These are phyloP conservation scores for Mamestra configurata DNA, from an alignment of 1,140 invertebrate genomes.

Conservation along the genomic window DNA sequence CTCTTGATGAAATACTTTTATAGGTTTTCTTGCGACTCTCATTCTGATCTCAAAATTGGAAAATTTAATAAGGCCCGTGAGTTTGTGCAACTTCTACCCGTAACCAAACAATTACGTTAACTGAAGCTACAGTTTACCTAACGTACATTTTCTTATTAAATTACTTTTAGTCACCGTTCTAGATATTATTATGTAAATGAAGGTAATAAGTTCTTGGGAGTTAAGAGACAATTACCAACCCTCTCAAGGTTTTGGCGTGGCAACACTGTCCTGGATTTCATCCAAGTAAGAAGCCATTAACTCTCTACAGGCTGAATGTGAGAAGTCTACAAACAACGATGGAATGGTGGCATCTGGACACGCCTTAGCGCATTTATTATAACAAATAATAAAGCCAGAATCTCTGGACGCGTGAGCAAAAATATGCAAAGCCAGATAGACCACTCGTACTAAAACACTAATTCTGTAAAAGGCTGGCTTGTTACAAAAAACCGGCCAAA, in stretches of 20 bases:
- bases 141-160: conserved; percentile 1
- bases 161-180: background rate
- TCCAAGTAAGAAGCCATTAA: background rate
- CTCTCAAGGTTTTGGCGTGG: background rate
- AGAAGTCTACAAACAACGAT: too few relatives aligned
- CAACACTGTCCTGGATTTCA: background rate
- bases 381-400: background rate
- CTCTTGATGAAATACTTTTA: conserved; percentile 43
- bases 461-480: conserved; percentile 11
- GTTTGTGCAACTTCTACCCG: background rate
- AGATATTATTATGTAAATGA: background rate
- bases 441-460: conserved; percentile 36
- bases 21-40: background rate
- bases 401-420: background rate
- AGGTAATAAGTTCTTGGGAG: background rate
- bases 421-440: conserved; percentile 37
- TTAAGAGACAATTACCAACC: background rate
- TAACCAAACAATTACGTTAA: background rate
- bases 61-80: conserved; percentile 33
- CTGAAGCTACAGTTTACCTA: background rate
- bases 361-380: background rate
- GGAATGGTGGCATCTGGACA: background rate
- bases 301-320: background rate
- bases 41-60: conserved; percentile 10
- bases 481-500: conserved; percentile 34